A percentile compares a stretch with the other conserved stretches of the same genome.
These are phyloP conservation scores for Ptychadena robeensis DNA, from an alignment of 2,797 vertebrate species.

Conservation along the genomic window DNA sequence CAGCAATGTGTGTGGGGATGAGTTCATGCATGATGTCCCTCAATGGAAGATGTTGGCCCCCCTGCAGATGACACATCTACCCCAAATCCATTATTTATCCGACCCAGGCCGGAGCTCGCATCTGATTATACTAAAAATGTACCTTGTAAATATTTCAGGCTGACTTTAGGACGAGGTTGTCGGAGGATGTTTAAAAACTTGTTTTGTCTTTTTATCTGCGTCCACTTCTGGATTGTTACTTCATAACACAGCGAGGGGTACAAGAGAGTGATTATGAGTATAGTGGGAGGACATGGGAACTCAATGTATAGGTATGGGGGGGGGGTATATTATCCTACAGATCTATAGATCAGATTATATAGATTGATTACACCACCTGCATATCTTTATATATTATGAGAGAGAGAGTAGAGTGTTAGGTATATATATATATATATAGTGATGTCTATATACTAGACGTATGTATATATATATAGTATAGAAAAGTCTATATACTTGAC, in stretches of 20 bases:
- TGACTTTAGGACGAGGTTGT: not conserved
- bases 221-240: constrained; percentile 8
- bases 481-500: too few species aligned
- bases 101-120: not conserved
- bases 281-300: not conserved
- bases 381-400: too few species aligned
- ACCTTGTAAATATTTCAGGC: constrained; percentile 36
- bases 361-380: too few species aligned
- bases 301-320: not conserved
- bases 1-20: not conserved
- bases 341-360: too few species aligned
- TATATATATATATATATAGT: too few species aligned
- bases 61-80: constrained; percentile 29
- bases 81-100: constrained; percentile 50
- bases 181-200: constrained; percentile 28
- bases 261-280: too few species aligned
- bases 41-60: constrained; percentile 13
- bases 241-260: constrained; percentile 1
- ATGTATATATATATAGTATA: too few species aligned
- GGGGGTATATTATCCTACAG: too few species aligned
- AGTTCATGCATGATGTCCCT: constrained; percentile 35
- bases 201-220: constrained; percentile 2
- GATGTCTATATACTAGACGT: too few species aligned
- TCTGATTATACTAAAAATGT: constrained; percentile 32
- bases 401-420: too few species aligned